phyloP scores from a whole-genome alignment of 2,888 invertebrate genomes.

The Parochlus steinenii region DNA sequence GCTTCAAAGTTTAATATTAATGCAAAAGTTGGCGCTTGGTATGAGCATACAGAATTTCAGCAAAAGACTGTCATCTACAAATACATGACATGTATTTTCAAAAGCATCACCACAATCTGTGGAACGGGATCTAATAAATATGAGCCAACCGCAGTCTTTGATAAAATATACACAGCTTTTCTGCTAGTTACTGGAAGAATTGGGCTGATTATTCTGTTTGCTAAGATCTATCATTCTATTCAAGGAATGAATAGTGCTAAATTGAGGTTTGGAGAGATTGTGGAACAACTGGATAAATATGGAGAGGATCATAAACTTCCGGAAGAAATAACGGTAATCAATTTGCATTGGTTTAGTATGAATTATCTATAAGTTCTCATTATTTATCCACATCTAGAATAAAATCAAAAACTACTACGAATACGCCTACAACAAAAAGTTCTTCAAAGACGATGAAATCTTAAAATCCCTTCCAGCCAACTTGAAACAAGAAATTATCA shows the following conservation, averaged over 20 bases:
- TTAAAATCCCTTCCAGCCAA: constrained; percentile 22
- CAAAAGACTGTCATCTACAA: not conserved
- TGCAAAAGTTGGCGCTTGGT: constrained; percentile 2
- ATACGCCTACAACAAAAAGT: constrained; percentile 23
- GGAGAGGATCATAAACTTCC: constrained; percentile 25
- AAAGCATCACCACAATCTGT: constrained; percentile 6
- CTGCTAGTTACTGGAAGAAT: constrained; percentile 19
- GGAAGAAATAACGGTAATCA: constrained; percentile 18
- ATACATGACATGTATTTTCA: constrained; percentile 8
- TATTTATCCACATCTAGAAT: no score
- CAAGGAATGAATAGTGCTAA: constrained; percentile 21
- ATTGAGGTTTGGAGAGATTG: constrained; percentile 21
- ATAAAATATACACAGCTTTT: no score
- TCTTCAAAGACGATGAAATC: constrained; percentile 23
- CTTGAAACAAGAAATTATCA: constrained; percentile 25
- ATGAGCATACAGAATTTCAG: not conserved
- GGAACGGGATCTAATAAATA: constrained; percentile 8
- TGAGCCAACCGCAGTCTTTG: constrained; percentile 4
- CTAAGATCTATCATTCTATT: constrained; percentile 21
- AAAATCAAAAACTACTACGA: constrained; percentile 23
- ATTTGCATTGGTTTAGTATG: no score
- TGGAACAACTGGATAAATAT: constrained; percentile 23
- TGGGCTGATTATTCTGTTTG: constrained; percentile 19
- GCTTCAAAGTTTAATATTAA: not conserved
- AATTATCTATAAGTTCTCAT: no score